Evolutionary conservation across 2,888 invertebrate species (phyloP).

Genomic region (Diarsia brunnea): DNA sequence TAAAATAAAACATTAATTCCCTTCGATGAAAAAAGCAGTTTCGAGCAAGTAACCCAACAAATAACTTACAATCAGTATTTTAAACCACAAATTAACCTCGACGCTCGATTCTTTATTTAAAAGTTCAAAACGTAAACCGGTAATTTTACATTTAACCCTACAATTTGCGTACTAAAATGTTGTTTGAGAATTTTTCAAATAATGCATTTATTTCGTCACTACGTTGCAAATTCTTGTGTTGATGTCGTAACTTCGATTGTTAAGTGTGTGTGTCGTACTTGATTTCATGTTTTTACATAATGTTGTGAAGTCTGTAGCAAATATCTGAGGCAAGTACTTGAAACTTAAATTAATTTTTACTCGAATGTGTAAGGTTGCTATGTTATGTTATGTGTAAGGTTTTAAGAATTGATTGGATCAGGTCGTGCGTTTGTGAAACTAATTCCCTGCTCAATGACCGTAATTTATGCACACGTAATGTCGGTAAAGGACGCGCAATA

Average conservation of each 20-base stretch:
- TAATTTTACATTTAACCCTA: conserved; percentile 40
- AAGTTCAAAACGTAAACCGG: conserved; percentile 47
- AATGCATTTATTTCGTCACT: conserved; percentile 61
- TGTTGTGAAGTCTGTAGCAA: conserved; percentile 60
- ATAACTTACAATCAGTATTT: conserved; percentile 38
- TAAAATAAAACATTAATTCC: conserved; percentile 44
- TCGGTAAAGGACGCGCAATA: conserved; percentile 55
- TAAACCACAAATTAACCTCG: conserved; percentile 58
- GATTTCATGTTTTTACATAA: conserved; percentile 68
- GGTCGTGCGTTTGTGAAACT: conserved; percentile 46
- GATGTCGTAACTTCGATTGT: conserved; percentile 63
- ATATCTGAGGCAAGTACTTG: conserved; percentile 58
- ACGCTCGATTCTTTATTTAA: conserved; percentile 43
- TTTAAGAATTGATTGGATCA: conserved; percentile 40
- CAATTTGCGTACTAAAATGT: conserved; percentile 46
- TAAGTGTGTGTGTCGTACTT: conserved; percentile 66
- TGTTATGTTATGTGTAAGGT: conserved; percentile 29
- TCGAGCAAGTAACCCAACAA: conserved; percentile 21
- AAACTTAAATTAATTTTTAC: conserved; percentile 35
- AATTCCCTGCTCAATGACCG: conserved; percentile 53
- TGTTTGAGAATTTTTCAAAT: conserved; percentile 59
- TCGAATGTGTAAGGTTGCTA: conserved; percentile 29
- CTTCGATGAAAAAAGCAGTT: conserved; percentile 24
- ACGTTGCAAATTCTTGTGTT: conserved; percentile 52
- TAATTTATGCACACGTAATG: conserved; percentile 58